phyloP scores from a whole-genome alignment of 2,797 vertebrate species.

The Chloroceryle amazona region DNA sequence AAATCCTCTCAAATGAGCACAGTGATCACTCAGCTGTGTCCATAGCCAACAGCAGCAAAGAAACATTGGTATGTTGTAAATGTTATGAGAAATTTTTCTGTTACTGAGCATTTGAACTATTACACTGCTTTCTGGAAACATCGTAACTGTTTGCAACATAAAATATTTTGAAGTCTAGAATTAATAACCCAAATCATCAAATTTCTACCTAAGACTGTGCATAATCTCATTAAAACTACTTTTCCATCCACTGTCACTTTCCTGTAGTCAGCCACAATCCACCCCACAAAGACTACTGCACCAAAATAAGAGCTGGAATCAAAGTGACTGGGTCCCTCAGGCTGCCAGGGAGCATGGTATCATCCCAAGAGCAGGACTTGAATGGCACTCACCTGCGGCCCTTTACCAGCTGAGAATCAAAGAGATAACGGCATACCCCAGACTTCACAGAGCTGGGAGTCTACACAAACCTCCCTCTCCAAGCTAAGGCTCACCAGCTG shows the following conservation, averaged over 20 bases:
- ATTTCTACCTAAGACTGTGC: neutral
- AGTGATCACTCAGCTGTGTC: neutral
- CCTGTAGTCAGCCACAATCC: neutral
- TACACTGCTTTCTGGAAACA: neutral
- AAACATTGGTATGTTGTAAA: neutral
- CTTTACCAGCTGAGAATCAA: neutral
- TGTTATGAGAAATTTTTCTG: neutral
- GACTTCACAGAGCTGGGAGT: neutral
- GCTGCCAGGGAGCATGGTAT: rapidly evolving
- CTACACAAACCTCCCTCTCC: neutral
- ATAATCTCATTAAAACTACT: neutral
- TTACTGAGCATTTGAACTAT: neutral
- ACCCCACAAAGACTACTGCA: neutral
- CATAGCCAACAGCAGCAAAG: neutral
- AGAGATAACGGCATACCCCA: neutral
- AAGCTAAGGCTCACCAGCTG: neutral
- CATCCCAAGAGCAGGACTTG: neutral
- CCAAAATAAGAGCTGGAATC: neutral
- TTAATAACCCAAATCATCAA: neutral
- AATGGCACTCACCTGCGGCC: neutral
- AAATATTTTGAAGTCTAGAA: neutral
- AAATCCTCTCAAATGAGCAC: neutral
- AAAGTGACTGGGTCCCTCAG: neutral
- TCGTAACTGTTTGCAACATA: neutral
- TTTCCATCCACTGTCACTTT: neutral